Percentiles rank a stretch among this genome's conserved stretches.
phyloP scores from a whole-genome alignment of 2,113 vertebrate species.

The Aegotheles bennettii region DNA sequence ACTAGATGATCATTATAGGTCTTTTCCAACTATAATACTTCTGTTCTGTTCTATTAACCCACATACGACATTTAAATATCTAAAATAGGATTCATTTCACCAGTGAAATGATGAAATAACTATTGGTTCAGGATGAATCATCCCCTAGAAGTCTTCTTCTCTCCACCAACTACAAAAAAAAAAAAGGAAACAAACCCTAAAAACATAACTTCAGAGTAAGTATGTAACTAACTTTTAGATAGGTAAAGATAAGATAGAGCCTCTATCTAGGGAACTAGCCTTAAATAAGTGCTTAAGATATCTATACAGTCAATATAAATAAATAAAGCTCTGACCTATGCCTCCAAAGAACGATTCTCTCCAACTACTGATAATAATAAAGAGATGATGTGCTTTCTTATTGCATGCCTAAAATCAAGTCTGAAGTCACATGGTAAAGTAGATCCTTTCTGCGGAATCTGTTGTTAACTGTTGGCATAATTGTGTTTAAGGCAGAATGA shows the following conservation, averaged over 20 bases:
- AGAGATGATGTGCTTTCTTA: not conserved
- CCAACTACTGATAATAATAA: not conserved
- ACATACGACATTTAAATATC: no score
- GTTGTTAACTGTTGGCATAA: not conserved
- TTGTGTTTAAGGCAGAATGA: not conserved
- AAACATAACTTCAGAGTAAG: fast-evolving
- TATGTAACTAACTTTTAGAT: not conserved
- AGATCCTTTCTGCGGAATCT: not conserved
- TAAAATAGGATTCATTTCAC: no score
- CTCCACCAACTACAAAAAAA: not conserved
- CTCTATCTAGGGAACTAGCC: not conserved
- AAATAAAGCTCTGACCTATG: not conserved
- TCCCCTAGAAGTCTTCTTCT: not conserved
- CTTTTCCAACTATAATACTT: no score
- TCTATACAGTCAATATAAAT: not conserved
- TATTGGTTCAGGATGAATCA: not conserved
- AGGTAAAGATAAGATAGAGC: not conserved
- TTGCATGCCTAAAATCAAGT: not conserved
- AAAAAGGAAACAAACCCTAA: not conserved
- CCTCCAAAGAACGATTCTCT: not conserved
- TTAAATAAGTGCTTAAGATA: not conserved
- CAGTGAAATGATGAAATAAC: no score
- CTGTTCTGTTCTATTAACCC: no score
- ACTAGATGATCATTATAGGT: no score
- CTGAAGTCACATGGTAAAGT: not conserved